phyloP scores from a whole-genome alignment of 2,797 vertebrate species.

The Fundulus diaphanus region DNA sequence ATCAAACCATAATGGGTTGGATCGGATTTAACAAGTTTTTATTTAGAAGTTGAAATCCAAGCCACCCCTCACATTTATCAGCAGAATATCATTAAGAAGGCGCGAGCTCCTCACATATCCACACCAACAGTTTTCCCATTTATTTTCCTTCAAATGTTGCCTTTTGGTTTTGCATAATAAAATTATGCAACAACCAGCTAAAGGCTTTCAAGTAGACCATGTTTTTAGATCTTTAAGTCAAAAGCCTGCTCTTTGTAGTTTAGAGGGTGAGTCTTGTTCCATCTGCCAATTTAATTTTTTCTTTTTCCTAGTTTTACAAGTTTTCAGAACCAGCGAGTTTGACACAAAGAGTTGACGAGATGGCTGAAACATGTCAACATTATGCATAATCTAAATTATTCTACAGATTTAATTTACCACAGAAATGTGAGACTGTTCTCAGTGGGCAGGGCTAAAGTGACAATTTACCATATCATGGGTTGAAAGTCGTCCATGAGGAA shows the following conservation, averaged over 20 bases:
- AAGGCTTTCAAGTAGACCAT: neutral
- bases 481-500: no score
- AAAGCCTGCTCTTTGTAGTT: neutral
- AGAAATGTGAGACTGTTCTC: no score
- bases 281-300: neutral
- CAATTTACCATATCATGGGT: no score
- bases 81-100: neutral
- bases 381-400: no score
- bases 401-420: no score
- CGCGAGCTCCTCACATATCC: neutral
- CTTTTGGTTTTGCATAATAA: neutral
- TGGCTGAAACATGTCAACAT: no score
- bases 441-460: no score
- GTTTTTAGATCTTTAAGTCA: neutral
- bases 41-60: neutral
- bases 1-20: neutral
- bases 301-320: neutral
- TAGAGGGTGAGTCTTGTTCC: neutral
- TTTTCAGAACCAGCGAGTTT: no score
- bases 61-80: neutral
- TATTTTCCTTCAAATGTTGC: neutral
- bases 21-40: neutral
- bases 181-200: neutral
- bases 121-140: conserved; percentile 3
- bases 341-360: no score